Conservation (phyloP, 2,113 vertebrate genomes). For the Macrotis lagotis region DNA sequence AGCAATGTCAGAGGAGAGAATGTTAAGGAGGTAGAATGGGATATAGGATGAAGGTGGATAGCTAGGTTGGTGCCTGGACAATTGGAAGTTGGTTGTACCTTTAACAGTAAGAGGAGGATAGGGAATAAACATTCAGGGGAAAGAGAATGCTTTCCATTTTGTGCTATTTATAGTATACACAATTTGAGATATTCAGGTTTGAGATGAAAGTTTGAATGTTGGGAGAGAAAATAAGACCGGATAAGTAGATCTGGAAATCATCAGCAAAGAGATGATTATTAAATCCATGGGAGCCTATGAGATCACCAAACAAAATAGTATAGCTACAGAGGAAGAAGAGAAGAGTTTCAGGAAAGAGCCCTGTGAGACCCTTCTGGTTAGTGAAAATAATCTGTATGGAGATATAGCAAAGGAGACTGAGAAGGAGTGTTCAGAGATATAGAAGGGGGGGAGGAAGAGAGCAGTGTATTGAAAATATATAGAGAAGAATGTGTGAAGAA, state of each 20-base stretch:
- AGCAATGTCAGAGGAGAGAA: not conserved
- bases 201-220: not conserved
- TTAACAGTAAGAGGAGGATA: not conserved
- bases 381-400: not conserved
- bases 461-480: not conserved
- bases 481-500: not conserved
- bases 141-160: not conserved
- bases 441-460: not conserved
- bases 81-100: not conserved
- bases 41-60: not conserved
- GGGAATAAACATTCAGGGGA: not conserved
- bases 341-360: not conserved
- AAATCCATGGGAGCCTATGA: no score
- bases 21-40: not conserved
- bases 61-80: not conserved
- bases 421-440: no score
- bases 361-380: not conserved
- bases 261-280: not conserved
- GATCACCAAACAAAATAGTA: no score
- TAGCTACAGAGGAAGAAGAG: no score
- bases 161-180: not conserved
- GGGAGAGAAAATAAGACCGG: not conserved
- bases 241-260: not conserved
- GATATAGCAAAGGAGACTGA: not conserved
- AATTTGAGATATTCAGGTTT: not conserved